phyloP scores from a whole-genome alignment of 2,888 invertebrate genomes.

The Proisotoma minuta region DNA sequence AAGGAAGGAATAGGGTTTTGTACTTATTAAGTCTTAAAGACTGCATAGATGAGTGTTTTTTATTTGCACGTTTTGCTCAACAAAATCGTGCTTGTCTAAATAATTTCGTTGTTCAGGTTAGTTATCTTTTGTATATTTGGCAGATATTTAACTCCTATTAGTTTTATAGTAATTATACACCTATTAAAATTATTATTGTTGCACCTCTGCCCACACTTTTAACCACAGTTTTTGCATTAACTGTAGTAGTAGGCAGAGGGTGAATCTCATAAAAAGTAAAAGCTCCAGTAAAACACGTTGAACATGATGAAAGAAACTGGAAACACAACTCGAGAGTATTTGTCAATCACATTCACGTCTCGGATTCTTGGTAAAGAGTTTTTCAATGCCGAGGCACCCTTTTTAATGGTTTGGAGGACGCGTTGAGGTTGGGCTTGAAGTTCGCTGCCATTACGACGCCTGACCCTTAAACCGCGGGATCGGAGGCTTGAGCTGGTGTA shows the following conservation, averaged over 20 bases:
- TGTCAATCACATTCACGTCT: constrained; percentile 96
- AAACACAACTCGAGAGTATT: constrained; percentile 91
- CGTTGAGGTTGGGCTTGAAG: constrained; percentile 45
- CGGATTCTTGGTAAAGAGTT: constrained; percentile 92
- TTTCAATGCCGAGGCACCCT: constrained; percentile 78
- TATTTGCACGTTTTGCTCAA: too few relatives aligned
- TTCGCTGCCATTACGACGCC: constrained; percentile 32
- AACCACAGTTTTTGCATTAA: too few relatives aligned
- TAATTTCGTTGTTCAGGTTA: too few relatives aligned
- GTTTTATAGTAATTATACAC: not conserved
- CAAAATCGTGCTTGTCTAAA: too few relatives aligned
- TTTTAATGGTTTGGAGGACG: constrained; percentile 72
- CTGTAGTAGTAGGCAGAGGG: constrained; percentile 42
- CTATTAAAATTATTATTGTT: not conserved
- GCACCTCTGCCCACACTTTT: too few relatives aligned
- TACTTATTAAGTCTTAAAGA: too few relatives aligned
- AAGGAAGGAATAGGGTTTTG: too few relatives aligned
- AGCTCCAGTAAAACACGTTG: constrained; percentile 93
- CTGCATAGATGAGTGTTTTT: too few relatives aligned
- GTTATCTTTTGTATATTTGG: too few relatives aligned
- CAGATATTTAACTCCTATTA: too few relatives aligned
- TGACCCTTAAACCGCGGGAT: constrained; percentile 28
- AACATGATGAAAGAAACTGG: constrained; percentile 93
- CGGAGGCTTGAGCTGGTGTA: constrained; percentile 20
- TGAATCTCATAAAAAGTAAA: constrained; percentile 62